These are phyloP conservation scores for Catotricha subobsoleta DNA, from an alignment of 2,888 invertebrate genomes.

Conservation along the genomic window DNA sequence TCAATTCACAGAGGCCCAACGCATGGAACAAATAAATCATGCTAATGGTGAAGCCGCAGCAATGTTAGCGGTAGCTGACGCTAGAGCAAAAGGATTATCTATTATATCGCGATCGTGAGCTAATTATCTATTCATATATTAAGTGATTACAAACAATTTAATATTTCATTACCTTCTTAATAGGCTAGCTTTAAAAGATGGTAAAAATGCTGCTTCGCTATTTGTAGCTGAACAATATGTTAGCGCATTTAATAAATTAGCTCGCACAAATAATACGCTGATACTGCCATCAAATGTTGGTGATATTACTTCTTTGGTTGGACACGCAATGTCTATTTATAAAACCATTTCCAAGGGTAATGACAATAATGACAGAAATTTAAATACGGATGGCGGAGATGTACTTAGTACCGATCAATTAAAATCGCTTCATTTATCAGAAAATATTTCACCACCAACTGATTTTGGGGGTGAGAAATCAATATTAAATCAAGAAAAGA, in stretches of 20 bases:
- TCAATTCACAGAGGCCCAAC: constrained; percentile 84
- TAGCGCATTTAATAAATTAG: constrained; percentile 79
- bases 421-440: too few relatives aligned
- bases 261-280: constrained; percentile 83
- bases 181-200: constrained; percentile 35
- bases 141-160: neutral
- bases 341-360: constrained; percentile 14
- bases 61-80: constrained; percentile 77
- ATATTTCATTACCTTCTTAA: constrained; percentile 11
- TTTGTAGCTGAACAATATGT: constrained; percentile 94
- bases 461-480: too few relatives aligned
- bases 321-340: constrained; percentile 26
- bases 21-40: constrained; percentile 85
- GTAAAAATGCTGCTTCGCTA: constrained; percentile 77
- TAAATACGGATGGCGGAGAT: too few relatives aligned
- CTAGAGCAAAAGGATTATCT: constrained; percentile 67
- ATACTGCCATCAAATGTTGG: constrained; percentile 83
- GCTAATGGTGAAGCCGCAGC: constrained; percentile 86
- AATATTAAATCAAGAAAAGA: too few relatives aligned
- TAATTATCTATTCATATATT: constrained; percentile 11
- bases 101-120: constrained; percentile 47
- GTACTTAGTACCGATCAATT: too few relatives aligned
- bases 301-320: constrained; percentile 24
- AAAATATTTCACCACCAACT: too few relatives aligned
- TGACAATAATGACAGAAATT: too few relatives aligned